Evolutionary conservation across 1,140 invertebrate species (phyloP).

Genomic region (Meloidogyne exigua): DNA sequence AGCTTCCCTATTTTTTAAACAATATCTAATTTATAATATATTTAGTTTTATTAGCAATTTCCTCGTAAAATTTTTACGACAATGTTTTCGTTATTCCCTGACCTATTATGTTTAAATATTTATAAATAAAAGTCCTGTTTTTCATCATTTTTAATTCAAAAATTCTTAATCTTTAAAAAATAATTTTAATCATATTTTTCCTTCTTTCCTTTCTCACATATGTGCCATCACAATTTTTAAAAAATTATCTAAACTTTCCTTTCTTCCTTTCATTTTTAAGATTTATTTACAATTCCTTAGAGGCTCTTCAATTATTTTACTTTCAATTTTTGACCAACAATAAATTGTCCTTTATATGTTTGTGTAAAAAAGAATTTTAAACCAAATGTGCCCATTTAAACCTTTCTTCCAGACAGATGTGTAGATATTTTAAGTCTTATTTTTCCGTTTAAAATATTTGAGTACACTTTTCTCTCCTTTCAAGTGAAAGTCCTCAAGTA

Average conservation of each 20-base stretch:
- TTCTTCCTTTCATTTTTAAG: background rate
- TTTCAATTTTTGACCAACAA: background rate
- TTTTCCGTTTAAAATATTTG: background rate
- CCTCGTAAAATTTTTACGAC: too few species aligned
- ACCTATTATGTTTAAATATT: too few species aligned
- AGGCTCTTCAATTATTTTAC: background rate
- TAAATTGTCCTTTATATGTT: background rate
- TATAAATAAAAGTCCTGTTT: too few species aligned
- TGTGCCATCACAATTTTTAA: too few species aligned
- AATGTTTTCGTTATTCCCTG: too few species aligned
- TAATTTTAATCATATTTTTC: too few species aligned
- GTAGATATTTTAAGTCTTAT: background rate
- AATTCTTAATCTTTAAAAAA: too few species aligned
- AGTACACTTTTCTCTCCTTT: background rate
- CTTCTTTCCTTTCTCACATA: background rate
- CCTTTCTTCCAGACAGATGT: background rate
- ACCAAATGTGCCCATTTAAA: conserved; percentile 1
- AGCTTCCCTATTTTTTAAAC: too few species aligned
- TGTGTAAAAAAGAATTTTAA: background rate
- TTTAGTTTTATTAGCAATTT: too few species aligned
- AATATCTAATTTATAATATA: too few species aligned
- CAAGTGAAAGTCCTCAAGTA: background rate
- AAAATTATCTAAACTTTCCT: too few species aligned
- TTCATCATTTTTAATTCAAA: too few species aligned
- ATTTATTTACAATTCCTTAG: background rate